Conservation (phyloP, 2,888 invertebrate genomes). For the Drosophila anomelani region DNA sequence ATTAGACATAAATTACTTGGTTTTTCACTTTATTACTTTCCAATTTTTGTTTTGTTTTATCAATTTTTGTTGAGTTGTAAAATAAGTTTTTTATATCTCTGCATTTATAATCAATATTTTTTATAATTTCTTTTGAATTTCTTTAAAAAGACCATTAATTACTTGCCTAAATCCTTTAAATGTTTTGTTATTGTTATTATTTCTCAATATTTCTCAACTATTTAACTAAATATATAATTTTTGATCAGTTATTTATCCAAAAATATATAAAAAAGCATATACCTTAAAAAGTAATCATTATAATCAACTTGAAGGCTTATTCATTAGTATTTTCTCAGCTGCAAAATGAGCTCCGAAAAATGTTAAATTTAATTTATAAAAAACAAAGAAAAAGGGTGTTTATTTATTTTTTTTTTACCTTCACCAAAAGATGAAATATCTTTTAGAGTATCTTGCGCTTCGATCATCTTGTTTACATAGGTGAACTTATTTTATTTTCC, state of each 20-base stretch:
- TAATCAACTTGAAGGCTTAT: neutral
- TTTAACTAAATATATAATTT: no score
- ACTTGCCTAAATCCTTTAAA: no score
- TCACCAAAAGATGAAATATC: neutral
- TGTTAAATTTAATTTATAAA: neutral
- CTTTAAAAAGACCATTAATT: no score
- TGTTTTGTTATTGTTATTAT: no score
- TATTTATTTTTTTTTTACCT: neutral
- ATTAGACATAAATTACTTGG: neutral
- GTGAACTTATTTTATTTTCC: conserved; percentile 46
- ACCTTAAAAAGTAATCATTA: no score
- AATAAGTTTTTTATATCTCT: no score
- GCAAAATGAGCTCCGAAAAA: neutral
- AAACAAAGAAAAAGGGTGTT: neutral
- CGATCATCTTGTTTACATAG: conserved; percentile 11
- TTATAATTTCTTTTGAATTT: no score
- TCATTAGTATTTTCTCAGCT: neutral
- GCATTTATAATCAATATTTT: no score
- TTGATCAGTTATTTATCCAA: neutral
- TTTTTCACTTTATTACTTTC: no score
- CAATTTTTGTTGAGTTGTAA: no score
- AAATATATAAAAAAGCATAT: neutral
- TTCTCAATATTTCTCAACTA: no score
- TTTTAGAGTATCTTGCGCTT: conserved; percentile 6
- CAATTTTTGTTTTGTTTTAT: no score